Evolutionary conservation across 1,140 invertebrate species (phyloP), one percentile per base, ranked within the genome.

Genomic region (Caenorhabditis inopinata): DNA sequence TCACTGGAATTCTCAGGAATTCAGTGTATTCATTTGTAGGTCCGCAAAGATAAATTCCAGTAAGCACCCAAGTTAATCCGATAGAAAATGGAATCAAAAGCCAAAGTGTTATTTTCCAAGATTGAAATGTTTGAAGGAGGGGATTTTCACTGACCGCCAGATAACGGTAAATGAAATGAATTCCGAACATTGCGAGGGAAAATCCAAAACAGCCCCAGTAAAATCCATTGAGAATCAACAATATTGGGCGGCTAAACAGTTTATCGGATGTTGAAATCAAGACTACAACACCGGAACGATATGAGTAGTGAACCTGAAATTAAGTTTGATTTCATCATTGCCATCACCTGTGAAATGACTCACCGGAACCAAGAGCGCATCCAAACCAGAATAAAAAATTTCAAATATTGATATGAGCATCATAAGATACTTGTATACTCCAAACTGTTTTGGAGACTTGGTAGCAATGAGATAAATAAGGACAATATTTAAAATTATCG

Each of bases 121-220:
- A 68, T 2, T 68, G n/a, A 27, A 68, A 68, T 0, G 58, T 68
- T 68, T 68, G 27, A 0, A 68, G 11, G 2, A 68, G 4, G 9
- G 11, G 7, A 29, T 42, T 68, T 16, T 7, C n/a, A 16, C 58
- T 42, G 9, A 68, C 38, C 11, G n/a, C n/a, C 29, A 68, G 32
- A 42, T 68, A 68, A 9, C 58, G 29, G 38, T 68, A 68, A 21
- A 68, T 38, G 32, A 68, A 68, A 3, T 68, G 58, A 5, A 68
- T 12, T 18, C 16, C 58, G 9, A 42, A 68, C 18, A 68, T 68
- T 29, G 58, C 58, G 5, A 68, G n/a, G 7, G 58, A 68, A 21
- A 32, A 68, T 32, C 58, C 58, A n/a, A 68, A 68, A 11, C 35
- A 68, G 7, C 23, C 58, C 58, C 58, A 68, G 25, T 68, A 68